Evolutionary conservation across 2,888 invertebrate genomes (phyloP).

Genomic region (Dasypolia templi): DNA sequence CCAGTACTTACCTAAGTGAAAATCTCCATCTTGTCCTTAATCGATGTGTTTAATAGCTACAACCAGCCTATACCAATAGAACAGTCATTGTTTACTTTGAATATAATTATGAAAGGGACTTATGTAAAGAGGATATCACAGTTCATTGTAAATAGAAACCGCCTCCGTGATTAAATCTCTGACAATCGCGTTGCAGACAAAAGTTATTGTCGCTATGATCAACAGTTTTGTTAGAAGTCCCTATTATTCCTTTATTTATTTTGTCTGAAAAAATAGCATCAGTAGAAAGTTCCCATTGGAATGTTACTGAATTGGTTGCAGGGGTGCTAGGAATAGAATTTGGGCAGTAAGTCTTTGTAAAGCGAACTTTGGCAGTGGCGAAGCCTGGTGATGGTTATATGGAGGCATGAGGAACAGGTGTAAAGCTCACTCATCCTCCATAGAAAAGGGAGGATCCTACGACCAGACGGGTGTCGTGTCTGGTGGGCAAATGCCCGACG

Average conservation of each 20-base stretch:
- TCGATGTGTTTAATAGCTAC: neutral
- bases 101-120: conserved; percentile 38
- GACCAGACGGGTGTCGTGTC: too few relatives aligned
- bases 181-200: conserved; percentile 41
- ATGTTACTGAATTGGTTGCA: neutral
- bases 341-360: neutral
- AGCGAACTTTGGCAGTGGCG: neutral
- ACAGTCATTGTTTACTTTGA: conserved; percentile 18
- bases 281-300: neutral
- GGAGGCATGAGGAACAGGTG: too few relatives aligned
- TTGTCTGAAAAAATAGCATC: neutral
- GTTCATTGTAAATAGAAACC: conserved; percentile 48
- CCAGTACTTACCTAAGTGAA: neutral
- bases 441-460: too few relatives aligned
- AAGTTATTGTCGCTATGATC: conserved; percentile 22
- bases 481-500: too few relatives aligned
- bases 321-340: neutral
- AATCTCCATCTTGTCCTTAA: neutral
- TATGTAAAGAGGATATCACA: conserved; percentile 44
- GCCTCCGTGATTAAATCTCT: conserved; percentile 47
- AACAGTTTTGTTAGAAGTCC: neutral
- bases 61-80: conserved; percentile 4
- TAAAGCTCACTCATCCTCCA: too few relatives aligned
- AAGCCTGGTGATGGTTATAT: too few relatives aligned
- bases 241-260: neutral